Conservation (phyloP, 2,888 invertebrate species). For the Trilocha varians region DNA sequence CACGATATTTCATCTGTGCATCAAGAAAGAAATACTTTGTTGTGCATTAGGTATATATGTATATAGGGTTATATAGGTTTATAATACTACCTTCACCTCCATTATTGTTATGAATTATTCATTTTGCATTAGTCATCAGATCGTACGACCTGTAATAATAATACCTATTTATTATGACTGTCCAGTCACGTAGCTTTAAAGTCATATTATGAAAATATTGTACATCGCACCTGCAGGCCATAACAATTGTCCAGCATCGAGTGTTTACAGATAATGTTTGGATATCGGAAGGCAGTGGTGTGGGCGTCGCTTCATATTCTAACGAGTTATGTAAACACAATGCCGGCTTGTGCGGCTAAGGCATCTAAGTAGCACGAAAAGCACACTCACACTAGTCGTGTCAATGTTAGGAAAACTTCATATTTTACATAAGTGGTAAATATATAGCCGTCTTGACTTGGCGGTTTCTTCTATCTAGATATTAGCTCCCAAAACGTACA, state of each 20-base stretch:
- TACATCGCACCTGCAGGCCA: constrained; percentile 41
- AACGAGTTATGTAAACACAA: constrained; percentile 65
- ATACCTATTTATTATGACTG: no score
- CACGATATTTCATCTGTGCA: no score
- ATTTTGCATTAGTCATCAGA: no score
- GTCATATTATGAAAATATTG: neutral
- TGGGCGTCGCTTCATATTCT: constrained; percentile 42
- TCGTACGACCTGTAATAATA: no score
- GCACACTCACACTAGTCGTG: constrained; percentile 18
- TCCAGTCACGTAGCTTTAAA: neutral
- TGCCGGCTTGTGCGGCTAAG: constrained; percentile 32
- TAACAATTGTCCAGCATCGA: constrained; percentile 46
- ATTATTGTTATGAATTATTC: no score
- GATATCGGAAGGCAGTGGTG: constrained; percentile 40
- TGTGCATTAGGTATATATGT: no score
- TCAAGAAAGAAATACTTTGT: no score
- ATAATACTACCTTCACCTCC: no score
- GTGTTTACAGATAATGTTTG: constrained; percentile 43
- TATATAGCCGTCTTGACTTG: neutral
- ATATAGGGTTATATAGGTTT: no score
- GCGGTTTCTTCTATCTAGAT: no score
- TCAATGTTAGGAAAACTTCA: neutral
- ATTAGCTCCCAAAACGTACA: no score
- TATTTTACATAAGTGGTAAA: neutral
- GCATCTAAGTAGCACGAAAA: constrained; percentile 43